Evolutionary conservation across 1,140 invertebrate species (phyloP), one percentile per base, ranked within the genome.

Genomic region (Heliconius nattereri): DNA sequence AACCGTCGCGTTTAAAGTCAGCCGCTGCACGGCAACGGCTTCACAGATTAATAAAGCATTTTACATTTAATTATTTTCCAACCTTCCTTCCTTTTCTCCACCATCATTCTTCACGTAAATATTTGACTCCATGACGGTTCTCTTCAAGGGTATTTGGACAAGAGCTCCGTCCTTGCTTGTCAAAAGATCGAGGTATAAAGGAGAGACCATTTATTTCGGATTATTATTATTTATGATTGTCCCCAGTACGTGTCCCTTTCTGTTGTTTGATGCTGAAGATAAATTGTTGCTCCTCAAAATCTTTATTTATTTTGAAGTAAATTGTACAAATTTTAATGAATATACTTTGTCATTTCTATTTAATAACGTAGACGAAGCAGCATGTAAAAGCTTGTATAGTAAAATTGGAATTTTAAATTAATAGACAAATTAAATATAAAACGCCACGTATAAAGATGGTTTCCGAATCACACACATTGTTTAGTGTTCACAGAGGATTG

Each of bases 201-300:
- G 57, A 70, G 35, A 7, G 45, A 29, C 35, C 13, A 70, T 76
- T 70, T 76, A 35, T 40, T 45, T 76, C 26, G 35, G 23, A 70
- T 76, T 76, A 54, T 49, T 74, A 26, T 76, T 75, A 75, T 75
- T 72, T 72, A 72, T 72, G 35, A 72, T 13, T 60, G 60, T 29
- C 23, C 60, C 13, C 60, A 13, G 60, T 29, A 29, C 60, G 60
- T 66, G 60, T 66, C 26, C 60, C 26, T 66, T 29, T 66, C 13
- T n/a, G 60, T 66, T 66, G 60, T 66, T 66, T 29, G 20, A 8
- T 23, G n/a, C 20, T 11, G 9, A 66, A 66, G 9, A 66, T 29
- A 66, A 1, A 66, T 66, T 29, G n/a, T 66, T 29, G 23, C 3
- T 66, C 9, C 0, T 60, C 8, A 57, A 57, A 57, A 57, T 57